phyloP scores from a whole-genome alignment of 1,140 invertebrate species.

The Drosophila pseudoananassae region DNA sequence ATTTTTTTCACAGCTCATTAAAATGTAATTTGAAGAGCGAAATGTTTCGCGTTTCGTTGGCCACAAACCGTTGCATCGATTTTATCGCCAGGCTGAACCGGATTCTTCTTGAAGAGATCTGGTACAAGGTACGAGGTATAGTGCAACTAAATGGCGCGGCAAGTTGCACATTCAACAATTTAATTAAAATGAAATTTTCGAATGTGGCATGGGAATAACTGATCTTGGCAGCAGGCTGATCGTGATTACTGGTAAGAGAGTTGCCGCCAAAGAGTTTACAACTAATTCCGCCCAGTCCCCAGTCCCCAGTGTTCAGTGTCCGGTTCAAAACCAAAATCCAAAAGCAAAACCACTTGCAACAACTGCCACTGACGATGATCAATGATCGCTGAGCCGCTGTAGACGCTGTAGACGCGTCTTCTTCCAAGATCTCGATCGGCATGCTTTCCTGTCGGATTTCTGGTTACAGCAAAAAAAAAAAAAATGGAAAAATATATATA shows the following conservation, averaged over 20 bases:
- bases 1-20: conserved; percentile 81
- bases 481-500: neutral
- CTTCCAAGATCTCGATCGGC: conserved; percentile 58
- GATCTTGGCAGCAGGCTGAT: conserved; percentile 62
- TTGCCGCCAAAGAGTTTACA: conserved; percentile 63
- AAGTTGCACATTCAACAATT: conserved; percentile 72
- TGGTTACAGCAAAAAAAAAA: neutral
- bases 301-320: neutral
- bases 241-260: conserved; percentile 40
- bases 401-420: conserved; percentile 16
- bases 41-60: conserved; percentile 58
- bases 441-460: conserved; percentile 7
- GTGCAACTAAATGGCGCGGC: conserved; percentile 56
- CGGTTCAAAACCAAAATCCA: neutral
- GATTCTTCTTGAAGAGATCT: conserved; percentile 7
- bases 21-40: conserved; percentile 78
- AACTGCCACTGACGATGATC: conserved; percentile 69
- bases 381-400: conserved; percentile 63
- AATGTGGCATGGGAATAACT: conserved; percentile 47
- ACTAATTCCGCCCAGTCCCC: conserved; percentile 9
- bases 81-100: conserved; percentile 42
- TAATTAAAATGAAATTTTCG: conserved; percentile 82
- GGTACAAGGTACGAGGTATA: neutral
- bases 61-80: conserved; percentile 76
- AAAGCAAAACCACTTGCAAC: conserved; percentile 7